A percentile compares a stretch with the other conserved stretches of the same genome.
Conservation (phyloP, 2,888 invertebrate genomes). For the Agrilus biguttatus region DNA sequence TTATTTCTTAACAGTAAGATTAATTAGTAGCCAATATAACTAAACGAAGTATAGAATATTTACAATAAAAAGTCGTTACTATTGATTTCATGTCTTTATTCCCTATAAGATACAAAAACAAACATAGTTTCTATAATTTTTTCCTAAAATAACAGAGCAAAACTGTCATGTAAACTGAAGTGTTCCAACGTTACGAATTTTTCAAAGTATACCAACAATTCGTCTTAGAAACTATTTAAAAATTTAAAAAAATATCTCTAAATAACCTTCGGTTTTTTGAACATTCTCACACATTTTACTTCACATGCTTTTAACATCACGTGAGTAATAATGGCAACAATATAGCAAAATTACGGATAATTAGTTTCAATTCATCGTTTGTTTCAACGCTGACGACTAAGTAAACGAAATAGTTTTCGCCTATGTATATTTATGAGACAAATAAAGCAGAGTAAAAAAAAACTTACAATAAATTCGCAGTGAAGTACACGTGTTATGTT, state of each 20-base stretch:
- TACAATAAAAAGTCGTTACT: conserved; percentile 28
- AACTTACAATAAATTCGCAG: too few species aligned
- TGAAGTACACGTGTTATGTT: too few species aligned
- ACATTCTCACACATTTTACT: conserved; percentile 18
- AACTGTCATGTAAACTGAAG: conserved; percentile 31
- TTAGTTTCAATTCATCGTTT: too few species aligned
- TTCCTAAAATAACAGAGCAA: conserved; percentile 42
- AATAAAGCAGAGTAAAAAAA: too few species aligned
- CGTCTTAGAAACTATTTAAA: conserved; percentile 1
- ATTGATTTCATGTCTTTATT: conserved; percentile 37
- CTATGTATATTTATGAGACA: too few species aligned
- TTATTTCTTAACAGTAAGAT: too few species aligned
- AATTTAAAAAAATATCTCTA: conserved; percentile 2
- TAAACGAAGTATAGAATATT: background rate
- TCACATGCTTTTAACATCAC: conserved; percentile 12
- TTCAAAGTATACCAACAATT: background rate
- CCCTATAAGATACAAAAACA: conserved; percentile 49
- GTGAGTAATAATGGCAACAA: too few species aligned
- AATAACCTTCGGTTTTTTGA: conserved; percentile 8
- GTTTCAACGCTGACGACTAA: too few species aligned
- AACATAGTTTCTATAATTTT: conserved; percentile 38
- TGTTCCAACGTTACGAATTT: conserved; percentile 19
- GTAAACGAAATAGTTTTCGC: too few species aligned
- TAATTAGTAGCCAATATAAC: too few species aligned
- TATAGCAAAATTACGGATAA: too few species aligned